Base-by-base conservation (phyloP, 2,797 vertebrate species). In the Syncerus caffer region DNA sequence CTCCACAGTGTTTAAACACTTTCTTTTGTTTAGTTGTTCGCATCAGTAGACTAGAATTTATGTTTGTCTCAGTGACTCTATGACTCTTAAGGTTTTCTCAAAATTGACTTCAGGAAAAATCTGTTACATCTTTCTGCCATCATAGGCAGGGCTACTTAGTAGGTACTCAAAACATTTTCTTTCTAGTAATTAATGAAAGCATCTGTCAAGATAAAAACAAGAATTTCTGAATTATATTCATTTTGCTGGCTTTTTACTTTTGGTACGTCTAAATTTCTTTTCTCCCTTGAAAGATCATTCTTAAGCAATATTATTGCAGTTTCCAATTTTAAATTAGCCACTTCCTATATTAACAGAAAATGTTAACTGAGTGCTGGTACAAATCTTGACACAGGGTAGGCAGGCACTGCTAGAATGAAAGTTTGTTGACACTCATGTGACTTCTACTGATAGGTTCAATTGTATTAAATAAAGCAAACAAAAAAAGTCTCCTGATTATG, bases 361-460 rank as follows among this genome's bases (percentile, higher is more conserved):
- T 62, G 15, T 93, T 85, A 57, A 80, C 3, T 4, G 85, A 62
- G 27, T 85, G n/a, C 47, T 84, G 45, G 6, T 29, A 82, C 1
- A 14, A 23, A 80, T 92, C 67, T 94, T 89, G 58, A 64, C 38
- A 47, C 25, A 31, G 8, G 7, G 17, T 47, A 85, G 64, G 50
- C 19, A 64, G 34, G 51, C 45, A 60, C 38, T 88, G 27, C 96
- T 86, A 79, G 58, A 60, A 74, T 79, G 19, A 71, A 93, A 80
- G n/a, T 93, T 90, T 76, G 45, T 83, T 86, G 76, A 92, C 74
- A 97, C 76, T 50, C 88, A n/a, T 85, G 71, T 60, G 34, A 82
- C 11, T 91, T 90, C 47, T 86, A 51, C 58, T 97, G 60, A 19
- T 84, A 80, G 64, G n/a, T 64, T 94, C 14, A 34, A 47, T 38